Evolutionary conservation across 2,888 invertebrate genomes (phyloP).

Genomic region (Phortica okadai): DNA sequence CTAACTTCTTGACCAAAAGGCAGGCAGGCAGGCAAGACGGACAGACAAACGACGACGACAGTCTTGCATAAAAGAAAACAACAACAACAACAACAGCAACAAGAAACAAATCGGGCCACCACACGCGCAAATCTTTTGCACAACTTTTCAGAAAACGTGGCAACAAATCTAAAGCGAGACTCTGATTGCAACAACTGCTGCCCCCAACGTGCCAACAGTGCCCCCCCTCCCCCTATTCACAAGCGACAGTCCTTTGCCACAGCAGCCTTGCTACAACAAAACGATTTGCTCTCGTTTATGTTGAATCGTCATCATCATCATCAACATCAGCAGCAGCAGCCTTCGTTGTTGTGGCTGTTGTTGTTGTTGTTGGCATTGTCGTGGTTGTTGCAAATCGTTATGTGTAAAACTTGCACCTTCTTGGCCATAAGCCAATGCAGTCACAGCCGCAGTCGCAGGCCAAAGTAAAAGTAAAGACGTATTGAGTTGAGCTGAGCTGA

Average conservation of each 20-base stretch:
- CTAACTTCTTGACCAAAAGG: slow-evolving; percentile 36
- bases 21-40: background rate
- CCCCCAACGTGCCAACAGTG: too few species aligned
- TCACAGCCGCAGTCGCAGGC: background rate
- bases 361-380: slow-evolving; percentile 24
- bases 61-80: background rate
- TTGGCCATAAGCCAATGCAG: slow-evolving; percentile 38
- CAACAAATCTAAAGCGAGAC: too few species aligned
- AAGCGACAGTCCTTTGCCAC: background rate
- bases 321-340: background rate
- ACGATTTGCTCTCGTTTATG: slow-evolving; percentile 70
- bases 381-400: slow-evolving; percentile 66
- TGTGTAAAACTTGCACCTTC: slow-evolving; percentile 67
- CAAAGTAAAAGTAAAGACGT: background rate
- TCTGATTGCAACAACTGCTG: too few species aligned
- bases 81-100: background rate
- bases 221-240: background rate
- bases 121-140: slow-evolving; percentile 51
- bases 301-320: slow-evolving; percentile 38
- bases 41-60: background rate
- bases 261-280: slow-evolving; percentile 55
- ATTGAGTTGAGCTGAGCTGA: background rate
- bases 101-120: slow-evolving; percentile 57
- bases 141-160: too few species aligned
- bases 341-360: background rate